These are phyloP conservation scores for Chrysolina oricalcia DNA, from an alignment of 2,888 invertebrate genomes.

Conservation along the genomic window DNA sequence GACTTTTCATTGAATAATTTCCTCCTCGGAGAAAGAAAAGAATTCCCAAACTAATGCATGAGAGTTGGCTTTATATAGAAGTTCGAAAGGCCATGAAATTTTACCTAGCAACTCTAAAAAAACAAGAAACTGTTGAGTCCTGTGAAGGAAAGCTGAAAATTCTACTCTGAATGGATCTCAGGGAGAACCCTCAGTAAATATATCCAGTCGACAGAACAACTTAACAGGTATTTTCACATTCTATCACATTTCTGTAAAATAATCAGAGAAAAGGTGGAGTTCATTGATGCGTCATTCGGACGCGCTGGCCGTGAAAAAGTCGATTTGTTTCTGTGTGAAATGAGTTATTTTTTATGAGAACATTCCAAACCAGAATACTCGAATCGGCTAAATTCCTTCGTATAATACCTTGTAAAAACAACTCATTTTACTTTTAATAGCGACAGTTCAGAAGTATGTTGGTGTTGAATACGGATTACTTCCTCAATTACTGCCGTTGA, in stretches of 20 bases:
- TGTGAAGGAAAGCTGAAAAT: slow-evolving; percentile 39
- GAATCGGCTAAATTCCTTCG: not conserved
- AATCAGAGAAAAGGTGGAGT: slow-evolving; percentile 10
- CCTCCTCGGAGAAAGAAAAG: slow-evolving; percentile 15
- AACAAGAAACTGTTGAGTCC: slow-evolving; percentile 43
- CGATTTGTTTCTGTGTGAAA: not conserved
- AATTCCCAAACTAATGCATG: slow-evolving; percentile 37
- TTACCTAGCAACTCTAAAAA: slow-evolving; percentile 40
- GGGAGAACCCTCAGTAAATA: slow-evolving; percentile 40
- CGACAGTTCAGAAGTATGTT: too few species aligned
- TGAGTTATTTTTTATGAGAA: not conserved
- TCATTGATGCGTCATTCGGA: not conserved
- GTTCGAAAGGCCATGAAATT: slow-evolving; percentile 43
- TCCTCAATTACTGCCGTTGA: too few species aligned
- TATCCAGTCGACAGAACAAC: slow-evolving; percentile 37
- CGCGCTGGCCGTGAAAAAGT: not conserved
- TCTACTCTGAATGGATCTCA: slow-evolving; percentile 41
- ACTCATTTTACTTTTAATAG: too few species aligned
- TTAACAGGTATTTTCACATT: slow-evolving; percentile 33
- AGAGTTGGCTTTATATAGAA: slow-evolving; percentile 44
- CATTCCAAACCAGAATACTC: not conserved
- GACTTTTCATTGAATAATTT: slow-evolving; percentile 18
- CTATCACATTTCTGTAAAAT: not conserved
- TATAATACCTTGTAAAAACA: not conserved
- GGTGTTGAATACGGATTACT: too few species aligned